Percentiles rank a stretch among this genome's conserved stretches.
Conservation (phyloP, 2,797 vertebrate species). For the Clarias fuscus region DNA sequence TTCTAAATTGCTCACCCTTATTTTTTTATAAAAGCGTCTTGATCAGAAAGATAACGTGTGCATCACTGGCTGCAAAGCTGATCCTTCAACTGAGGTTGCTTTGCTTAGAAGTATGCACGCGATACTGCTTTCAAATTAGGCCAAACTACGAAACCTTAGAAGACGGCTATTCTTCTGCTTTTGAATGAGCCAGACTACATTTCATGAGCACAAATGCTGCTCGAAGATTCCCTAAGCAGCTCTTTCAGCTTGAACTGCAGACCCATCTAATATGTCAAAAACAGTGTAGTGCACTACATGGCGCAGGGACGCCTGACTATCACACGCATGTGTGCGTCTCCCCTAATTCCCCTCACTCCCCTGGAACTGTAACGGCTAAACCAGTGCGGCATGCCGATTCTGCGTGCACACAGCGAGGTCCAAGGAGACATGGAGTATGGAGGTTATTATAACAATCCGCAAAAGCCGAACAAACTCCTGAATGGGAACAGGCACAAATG, state of each 20-base stretch:
- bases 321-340: not conserved
- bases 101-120: not conserved
- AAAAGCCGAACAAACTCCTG: not conserved
- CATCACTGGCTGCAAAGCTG: not conserved
- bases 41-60: not conserved
- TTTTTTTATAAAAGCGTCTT: not conserved
- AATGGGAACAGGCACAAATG: not conserved
- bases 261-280: not conserved
- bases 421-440: not conserved
- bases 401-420: not conserved
- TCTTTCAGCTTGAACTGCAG: not conserved
- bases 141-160: slow-evolving; percentile 13
- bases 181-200: not conserved
- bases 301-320: not conserved
- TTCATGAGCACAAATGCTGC: not conserved
- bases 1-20: too few species aligned
- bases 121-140: slow-evolving; percentile 17
- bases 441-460: not conserved
- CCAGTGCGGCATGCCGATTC: too few species aligned
- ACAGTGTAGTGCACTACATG: not conserved
- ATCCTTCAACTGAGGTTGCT: not conserved
- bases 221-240: not conserved
- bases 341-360: not conserved
- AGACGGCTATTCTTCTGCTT: not conserved
- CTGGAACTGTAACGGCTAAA: not conserved